Percentiles rank a stretch among this genome's conserved stretches.
phyloP scores from a whole-genome alignment of 1,140 invertebrate genomes.

The Chrysomallon squamiferum region DNA sequence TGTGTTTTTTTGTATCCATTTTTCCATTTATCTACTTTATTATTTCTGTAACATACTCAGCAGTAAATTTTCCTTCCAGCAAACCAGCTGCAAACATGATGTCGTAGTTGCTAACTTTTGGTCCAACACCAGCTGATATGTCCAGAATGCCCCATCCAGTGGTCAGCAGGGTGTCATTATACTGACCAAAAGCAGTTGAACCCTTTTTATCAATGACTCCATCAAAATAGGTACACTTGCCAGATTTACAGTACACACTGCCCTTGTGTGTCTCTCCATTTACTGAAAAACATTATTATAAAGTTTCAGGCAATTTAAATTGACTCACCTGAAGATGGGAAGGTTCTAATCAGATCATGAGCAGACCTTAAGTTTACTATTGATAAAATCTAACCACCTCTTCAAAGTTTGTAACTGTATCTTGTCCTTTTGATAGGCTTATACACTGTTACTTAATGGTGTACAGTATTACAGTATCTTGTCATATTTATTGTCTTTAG shows the following conservation, averaged over 20 bases:
- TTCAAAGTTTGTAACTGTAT: too few relatives aligned
- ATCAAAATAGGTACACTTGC: slow-evolving; percentile 29
- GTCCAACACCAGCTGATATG: slow-evolving; percentile 38
- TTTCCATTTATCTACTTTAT: too few relatives aligned
- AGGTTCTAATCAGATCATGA: too few relatives aligned
- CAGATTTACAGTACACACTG: slow-evolving; percentile 38
- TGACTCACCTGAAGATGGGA: not conserved
- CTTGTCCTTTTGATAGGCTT: too few relatives aligned
- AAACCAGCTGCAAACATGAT: slow-evolving; percentile 55
- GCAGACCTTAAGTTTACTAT: too few relatives aligned
- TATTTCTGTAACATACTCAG: too few relatives aligned
- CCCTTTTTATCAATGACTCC: slow-evolving; percentile 23
- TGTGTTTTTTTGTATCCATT: too few relatives aligned
- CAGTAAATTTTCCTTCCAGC: slow-evolving; percentile 48
- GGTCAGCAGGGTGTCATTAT: slow-evolving; percentile 41
- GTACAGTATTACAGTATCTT: too few relatives aligned
- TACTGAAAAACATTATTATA: not conserved
- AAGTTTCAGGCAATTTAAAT: not conserved
- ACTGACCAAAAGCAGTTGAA: slow-evolving; percentile 39
- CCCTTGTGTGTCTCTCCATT: slow-evolving; percentile 10
- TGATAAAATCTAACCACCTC: too few relatives aligned
- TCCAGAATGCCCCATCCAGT: slow-evolving; percentile 54
- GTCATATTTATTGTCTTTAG: too few relatives aligned
- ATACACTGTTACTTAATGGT: too few relatives aligned
- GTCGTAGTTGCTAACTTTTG: slow-evolving; percentile 24